These are phyloP conservation scores for Papilio elwesi DNA, from an alignment of 2,888 invertebrate species.

Conservation along the genomic window DNA sequence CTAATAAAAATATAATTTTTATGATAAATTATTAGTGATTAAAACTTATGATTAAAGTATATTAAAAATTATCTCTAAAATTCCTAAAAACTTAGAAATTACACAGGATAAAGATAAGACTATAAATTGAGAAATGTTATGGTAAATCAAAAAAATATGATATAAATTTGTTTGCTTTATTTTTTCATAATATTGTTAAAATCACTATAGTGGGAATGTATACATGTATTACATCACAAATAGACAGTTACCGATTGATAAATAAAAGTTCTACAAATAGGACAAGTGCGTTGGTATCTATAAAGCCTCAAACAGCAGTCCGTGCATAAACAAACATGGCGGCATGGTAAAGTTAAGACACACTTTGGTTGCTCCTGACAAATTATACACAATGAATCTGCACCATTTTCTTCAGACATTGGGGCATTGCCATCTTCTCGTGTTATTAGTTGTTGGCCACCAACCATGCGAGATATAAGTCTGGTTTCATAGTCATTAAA, in stretches of 20 bases:
- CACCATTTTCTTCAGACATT: slow-evolving; percentile 56
- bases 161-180: not conserved
- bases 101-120: no score
- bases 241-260: slow-evolving; percentile 83
- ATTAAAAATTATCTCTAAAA: no score
- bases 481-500: slow-evolving; percentile 71
- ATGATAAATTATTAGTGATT: no score
- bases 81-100: no score
- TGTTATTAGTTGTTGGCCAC: slow-evolving; percentile 57
- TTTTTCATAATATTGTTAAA: slow-evolving; percentile 19
- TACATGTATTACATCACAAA: slow-evolving; percentile 59
- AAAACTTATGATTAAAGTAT: no score
- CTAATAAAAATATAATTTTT: no score
- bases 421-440: slow-evolving; percentile 52
- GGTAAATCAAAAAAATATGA: not conserved
- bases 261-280: slow-evolving; percentile 82
- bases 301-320: slow-evolving; percentile 79
- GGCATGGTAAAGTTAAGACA: slow-evolving; percentile 82
- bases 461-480: slow-evolving; percentile 65
- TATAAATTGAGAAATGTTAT: not conserved
- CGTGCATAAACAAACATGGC: slow-evolving; percentile 82
- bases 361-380: slow-evolving; percentile 83
- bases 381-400: slow-evolving; percentile 79
- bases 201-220: slow-evolving; percentile 2
- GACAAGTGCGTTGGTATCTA: slow-evolving; percentile 79